Evolutionary conservation across 2,113 vertebrate genomes (phyloP), one percentile per base, ranked within the genome.

Genomic region (Coreoperca whiteheadi): DNA sequence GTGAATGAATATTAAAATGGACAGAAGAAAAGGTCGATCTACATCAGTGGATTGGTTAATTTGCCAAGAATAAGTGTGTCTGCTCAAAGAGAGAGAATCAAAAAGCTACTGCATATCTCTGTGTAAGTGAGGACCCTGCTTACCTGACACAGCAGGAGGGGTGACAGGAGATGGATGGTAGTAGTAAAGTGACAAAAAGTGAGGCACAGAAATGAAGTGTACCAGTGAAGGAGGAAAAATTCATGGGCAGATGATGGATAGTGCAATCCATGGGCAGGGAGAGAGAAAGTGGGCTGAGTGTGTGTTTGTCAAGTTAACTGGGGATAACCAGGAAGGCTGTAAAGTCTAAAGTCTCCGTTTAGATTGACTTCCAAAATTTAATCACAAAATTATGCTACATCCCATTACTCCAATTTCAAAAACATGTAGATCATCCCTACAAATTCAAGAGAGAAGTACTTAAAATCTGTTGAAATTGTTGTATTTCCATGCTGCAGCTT

Each of bases 161-260:
- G 59, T 23, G 61, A 65, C 63, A 51, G 30, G 76, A 89, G 92
- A 92, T 84, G 74, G 79, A 92, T 90, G 63, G 76, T 69, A 79
- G 83, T 80, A 64, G 84, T 81, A 80, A 85, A 92, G 78, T 86
- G 90, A 86, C 84, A 86, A 54, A 88, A 86, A 90, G 85, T 46
- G 20, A 90, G 64, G 84, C 77, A 67, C 75, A 90, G 74, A 85
- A 87, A 91, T 86, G 79, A 81, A 90, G 79, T 88, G 83, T 56
- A 50, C 69, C 50, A 50, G 34, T 72, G 88, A 53, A 87, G 82
- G 78, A 81, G 77, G 79, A 84, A 79, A 88, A 77, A 83, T 82
- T 88, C 87, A 74, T 59, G 74, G 76, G 66, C 39, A 72, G 73
- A 88, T 92, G 92, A 94, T 91, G 82, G 87, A 91, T 89, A 74